Percentiles rank a stretch among this genome's conserved stretches.
phyloP scores from a whole-genome alignment of 2,888 invertebrate species.

The Melanostoma scalare region DNA sequence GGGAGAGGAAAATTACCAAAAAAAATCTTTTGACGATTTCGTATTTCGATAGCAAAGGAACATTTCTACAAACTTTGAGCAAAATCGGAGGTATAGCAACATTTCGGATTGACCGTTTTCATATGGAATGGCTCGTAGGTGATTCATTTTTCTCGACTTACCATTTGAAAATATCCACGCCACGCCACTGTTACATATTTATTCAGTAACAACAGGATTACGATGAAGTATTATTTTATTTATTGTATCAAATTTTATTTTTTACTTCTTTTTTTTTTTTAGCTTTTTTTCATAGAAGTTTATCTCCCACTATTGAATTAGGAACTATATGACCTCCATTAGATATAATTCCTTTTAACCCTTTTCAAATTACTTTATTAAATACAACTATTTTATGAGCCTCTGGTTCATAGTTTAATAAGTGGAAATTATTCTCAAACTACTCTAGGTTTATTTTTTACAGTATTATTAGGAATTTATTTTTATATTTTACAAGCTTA shows the following conservation, averaged over 20 bases:
- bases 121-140: too few species aligned
- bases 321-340: slow-evolving; percentile 86
- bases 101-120: too few species aligned
- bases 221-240: slow-evolving; percentile 89
- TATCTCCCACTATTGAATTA: slow-evolving; percentile 84
- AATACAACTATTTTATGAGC: slow-evolving; percentile 89
- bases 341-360: slow-evolving; percentile 86
- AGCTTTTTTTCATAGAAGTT: slow-evolving; percentile 80
- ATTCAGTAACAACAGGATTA: slow-evolving; percentile 84
- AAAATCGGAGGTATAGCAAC: too few species aligned
- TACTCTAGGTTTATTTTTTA: slow-evolving; percentile 83
- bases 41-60: too few species aligned
- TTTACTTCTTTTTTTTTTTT: slow-evolving; percentile 86
- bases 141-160: too few species aligned
- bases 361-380: slow-evolving; percentile 87
- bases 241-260: slow-evolving; percentile 86
- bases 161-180: too few species aligned
- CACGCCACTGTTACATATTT: too few species aligned
- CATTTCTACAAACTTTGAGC: too few species aligned
- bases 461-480: slow-evolving; percentile 73
- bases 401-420: slow-evolving; percentile 86
- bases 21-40: too few species aligned
- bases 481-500: too few species aligned
- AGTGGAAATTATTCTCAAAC: slow-evolving; percentile 82
- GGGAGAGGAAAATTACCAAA: too few species aligned